Evolutionary conservation across 2,888 invertebrate genomes (phyloP), one percentile per base, ranked within the genome.

Genomic region (Polymixis lichenea): DNA sequence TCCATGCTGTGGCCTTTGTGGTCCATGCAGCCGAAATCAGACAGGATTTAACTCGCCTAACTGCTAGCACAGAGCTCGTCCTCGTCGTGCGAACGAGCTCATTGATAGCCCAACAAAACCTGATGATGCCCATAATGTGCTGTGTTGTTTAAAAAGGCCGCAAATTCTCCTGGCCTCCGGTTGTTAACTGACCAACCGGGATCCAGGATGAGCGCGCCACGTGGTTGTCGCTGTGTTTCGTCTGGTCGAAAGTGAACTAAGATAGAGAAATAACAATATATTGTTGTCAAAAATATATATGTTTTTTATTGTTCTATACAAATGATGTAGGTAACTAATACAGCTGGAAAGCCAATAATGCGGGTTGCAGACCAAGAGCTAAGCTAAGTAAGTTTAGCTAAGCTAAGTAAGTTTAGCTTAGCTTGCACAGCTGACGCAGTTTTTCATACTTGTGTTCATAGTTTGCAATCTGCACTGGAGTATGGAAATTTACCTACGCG

Each of bases 1-100:
- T 0, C 69, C 69, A 11, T 72, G 80, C 22, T 83, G 86, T 56
- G 84, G 83, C 51, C 75, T 75, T 28, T 85, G 85, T 66, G 85
- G 88, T 4, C 84, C 88, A 17, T 82, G 84, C 32, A 53, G 53
- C 15, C 28, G 38, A 28, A 49, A 56, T 5, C 22, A 19, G 22
- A 67, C 32, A 9, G 51, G 70, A 2, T 72, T 55, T 55, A 72
- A 72, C 28, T 77, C 80, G 1, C 73, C 83, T 2, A 62, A 76
- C 13, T 75, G 80, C 51, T 76, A 70, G 28, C 53, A 11, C 15
- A 56, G 17, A 64, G 70, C 11, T 72, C 77, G 17, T 77, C 65
- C 32, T 11, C n/a, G 32, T 38, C 49, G 61, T 68, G 78, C 60
- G 28, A 17, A 46, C 22, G 43, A 75, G 53, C 43, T 32, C n/a